phyloP scores from a whole-genome alignment of 2,888 invertebrate genomes.

The Leptogaster cylindrica region DNA sequence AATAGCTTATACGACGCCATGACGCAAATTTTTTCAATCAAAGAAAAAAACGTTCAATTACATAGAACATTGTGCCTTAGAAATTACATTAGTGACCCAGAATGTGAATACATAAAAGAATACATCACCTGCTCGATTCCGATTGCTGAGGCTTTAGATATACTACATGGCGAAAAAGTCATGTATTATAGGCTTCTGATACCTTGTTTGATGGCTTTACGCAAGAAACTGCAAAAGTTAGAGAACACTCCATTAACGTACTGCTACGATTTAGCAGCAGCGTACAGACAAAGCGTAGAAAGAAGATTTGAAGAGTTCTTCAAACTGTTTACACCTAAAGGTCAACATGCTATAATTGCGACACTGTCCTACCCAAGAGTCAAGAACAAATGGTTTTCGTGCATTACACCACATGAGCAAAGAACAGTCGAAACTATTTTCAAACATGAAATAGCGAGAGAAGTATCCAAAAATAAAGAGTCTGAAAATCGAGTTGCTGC shows the following conservation, averaged over 20 bases:
- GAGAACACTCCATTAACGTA: background rate
- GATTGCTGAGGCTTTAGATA: constrained; percentile 8
- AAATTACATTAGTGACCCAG: background rate
- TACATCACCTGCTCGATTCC: background rate
- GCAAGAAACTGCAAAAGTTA: constrained; percentile 7
- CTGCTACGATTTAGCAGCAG: background rate
- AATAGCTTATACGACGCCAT: constrained; percentile 41
- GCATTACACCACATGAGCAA: background rate
- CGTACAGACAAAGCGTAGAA: background rate
- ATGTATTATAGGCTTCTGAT: background rate
- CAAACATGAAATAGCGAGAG: background rate
- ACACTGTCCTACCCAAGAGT: background rate
- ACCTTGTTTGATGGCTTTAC: background rate
- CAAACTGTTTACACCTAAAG: background rate
- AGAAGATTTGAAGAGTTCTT: constrained; percentile 8
- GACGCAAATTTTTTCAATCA: background rate
- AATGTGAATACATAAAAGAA: constrained; percentile 15
- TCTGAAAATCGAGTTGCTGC: background rate
- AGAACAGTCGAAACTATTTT: background rate
- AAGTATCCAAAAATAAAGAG: background rate
- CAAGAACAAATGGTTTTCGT: constrained; percentile 5
- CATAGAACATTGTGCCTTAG: background rate
- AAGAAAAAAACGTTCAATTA: background rate
- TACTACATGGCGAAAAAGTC: background rate
- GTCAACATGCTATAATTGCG: background rate